These are phyloP conservation scores for Tenthredo amoena DNA, from an alignment of 2,888 invertebrate genomes.

Conservation along the genomic window DNA sequence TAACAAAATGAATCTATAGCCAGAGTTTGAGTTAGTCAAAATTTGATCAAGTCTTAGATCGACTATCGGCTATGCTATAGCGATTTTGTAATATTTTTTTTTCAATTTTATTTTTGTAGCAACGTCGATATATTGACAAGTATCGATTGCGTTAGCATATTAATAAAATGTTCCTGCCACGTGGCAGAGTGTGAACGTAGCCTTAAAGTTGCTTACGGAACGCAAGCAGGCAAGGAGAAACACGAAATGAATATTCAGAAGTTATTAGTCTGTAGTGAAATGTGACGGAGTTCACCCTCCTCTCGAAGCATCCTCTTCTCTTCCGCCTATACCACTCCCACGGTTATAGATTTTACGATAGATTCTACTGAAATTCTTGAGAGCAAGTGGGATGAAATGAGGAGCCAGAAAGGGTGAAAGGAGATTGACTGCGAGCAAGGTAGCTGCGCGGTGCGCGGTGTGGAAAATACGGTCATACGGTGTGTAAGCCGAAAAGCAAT, in stretches of 20 bases:
- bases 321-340: slow-evolving; percentile 64
- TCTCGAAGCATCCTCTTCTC: slow-evolving; percentile 66
- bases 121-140: background rate
- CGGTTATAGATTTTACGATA: slow-evolving; percentile 77
- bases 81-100: background rate
- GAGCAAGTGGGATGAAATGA: slow-evolving; percentile 65
- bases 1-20: background rate
- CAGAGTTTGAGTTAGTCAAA: background rate
- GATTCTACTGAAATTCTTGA: slow-evolving; percentile 69
- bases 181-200: slow-evolving; percentile 69
- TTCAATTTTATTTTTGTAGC: background rate
- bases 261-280: slow-evolving; percentile 78
- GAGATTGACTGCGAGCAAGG: slow-evolving; percentile 42
- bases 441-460: background rate
- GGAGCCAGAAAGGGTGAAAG: slow-evolving; percentile 58
- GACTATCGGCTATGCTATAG: background rate
- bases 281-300: slow-evolving; percentile 76
- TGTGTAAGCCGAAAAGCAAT: slow-evolving; percentile 75
- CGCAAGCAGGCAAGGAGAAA: slow-evolving; percentile 76
- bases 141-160: background rate
- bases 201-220: slow-evolving; percentile 73
- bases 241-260: slow-evolving; percentile 78
- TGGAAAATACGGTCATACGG: background rate
- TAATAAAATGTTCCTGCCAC: background rate
- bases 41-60: background rate